Conservation (phyloP, 2,797 vertebrate species). For the Benthosema pterotum region DNA sequence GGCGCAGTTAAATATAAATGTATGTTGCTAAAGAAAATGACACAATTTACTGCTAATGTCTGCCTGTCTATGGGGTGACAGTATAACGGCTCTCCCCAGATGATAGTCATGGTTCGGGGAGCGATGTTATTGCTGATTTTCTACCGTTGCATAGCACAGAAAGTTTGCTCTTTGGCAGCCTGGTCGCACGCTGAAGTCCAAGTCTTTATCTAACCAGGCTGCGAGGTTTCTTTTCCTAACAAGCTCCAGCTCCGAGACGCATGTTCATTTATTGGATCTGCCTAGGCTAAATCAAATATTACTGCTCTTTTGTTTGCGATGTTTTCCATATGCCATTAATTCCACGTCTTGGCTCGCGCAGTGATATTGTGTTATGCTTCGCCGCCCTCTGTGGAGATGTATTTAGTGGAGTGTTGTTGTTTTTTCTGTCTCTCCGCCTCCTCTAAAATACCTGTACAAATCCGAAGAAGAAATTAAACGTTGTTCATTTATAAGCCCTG, state of each 20-base stretch:
- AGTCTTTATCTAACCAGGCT: constrained; percentile 61
- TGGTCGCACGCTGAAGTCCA: constrained; percentile 37
- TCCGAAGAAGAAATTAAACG: constrained; percentile 43
- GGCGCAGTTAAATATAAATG: constrained; percentile 23
- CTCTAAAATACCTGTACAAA: constrained; percentile 49
- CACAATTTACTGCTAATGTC: constrained; percentile 26
- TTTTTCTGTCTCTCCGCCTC: no score
- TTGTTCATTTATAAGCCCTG: constrained; percentile 27
- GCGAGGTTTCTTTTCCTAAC: constrained; percentile 65
- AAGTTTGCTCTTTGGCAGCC: constrained; percentile 64
- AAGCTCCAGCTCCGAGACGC: constrained; percentile 64
- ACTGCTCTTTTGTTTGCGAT: constrained; percentile 48
- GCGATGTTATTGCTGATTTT: constrained; percentile 59
- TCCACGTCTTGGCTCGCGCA: constrained; percentile 32
- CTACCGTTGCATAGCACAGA: constrained; percentile 59
- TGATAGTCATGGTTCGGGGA: constrained; percentile 52
- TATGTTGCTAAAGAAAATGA: constrained; percentile 32
- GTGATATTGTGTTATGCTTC: constrained; percentile 30
- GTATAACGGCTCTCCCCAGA: constrained; percentile 41
- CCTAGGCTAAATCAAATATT: constrained; percentile 65
- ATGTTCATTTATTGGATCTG: constrained; percentile 70
- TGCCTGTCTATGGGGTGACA: constrained; percentile 14
- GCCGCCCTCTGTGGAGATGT: constrained; percentile 29
- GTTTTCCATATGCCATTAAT: constrained; percentile 63
- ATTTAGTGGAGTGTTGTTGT: constrained; percentile 16